Evolutionary conservation across 2,888 invertebrate genomes (phyloP), one percentile per base, ranked within the genome.

Genomic region (Seladonia tumulorum): DNA sequence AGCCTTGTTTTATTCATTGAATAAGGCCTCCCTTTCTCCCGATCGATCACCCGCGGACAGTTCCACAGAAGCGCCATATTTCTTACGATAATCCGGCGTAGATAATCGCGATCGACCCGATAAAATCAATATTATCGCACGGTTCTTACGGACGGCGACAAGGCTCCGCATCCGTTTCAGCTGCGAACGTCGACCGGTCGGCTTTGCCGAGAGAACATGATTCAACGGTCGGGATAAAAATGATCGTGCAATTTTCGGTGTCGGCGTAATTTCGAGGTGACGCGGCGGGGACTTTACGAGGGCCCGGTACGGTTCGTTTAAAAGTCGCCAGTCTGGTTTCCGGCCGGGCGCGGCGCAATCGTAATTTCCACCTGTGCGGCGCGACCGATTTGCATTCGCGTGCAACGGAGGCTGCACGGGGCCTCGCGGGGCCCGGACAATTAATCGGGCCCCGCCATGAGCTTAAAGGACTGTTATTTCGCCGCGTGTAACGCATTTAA

Each of bases 381-480:
- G 71, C 78, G 76, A 47, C 70, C 83, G 86, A 89, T 89, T 89
- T 88, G 88, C 89, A 88, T 89, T 89, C 83, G 88, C 88, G 86
- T 85, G 89, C 82, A 83, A 68, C 76, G 76, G 74, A 29, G 42
- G 72, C 75, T 45, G 81, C 49, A 2, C 60, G 25, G 47, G 72
- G 39, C 18, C 72, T 73, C 79, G 63, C 76, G 77, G 68, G 80
- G 72, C 71, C 79, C 53, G 80, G 83, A 88, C 89, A 88, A 89
- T 89, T 89, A 89, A 89, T 89, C 86, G 86, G 76, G 25, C 5
- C 68, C 84, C 76, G 84, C 76, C 83, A 49, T 83, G 83, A 79
- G 85, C 82, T 84, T 84, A 81, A 89, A 89, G 83, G 89, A 89
- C 89, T 89, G 89, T 89, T 89, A 89, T 89, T 88, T 87, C 82